These are phyloP conservation scores for Pectinophora gossypiella DNA, from an alignment of 1,140 invertebrate genomes.

Conservation along the genomic window DNA sequence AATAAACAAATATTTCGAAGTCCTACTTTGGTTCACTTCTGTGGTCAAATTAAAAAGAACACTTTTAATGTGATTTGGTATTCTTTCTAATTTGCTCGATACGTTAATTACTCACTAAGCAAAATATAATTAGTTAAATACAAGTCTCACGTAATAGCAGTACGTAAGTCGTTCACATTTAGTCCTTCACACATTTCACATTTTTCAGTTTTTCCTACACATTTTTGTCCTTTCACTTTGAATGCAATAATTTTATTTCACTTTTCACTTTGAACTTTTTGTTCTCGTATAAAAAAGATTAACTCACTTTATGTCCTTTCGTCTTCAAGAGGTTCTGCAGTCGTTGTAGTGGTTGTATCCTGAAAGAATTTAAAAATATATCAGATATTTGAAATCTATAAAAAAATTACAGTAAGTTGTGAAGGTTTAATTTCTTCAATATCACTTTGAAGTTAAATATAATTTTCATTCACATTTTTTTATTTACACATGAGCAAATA, in stretches of 20 bases:
- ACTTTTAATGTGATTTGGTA: constrained; percentile 13
- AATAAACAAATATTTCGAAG: neutral
- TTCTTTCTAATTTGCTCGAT: constrained; percentile 42
- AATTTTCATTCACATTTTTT: too few species aligned
- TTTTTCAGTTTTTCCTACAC: too few species aligned
- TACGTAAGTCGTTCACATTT: neutral
- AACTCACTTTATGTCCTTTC: neutral
- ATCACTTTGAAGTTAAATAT: too few species aligned
- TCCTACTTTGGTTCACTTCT: constrained; percentile 31
- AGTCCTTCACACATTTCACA: neutral
- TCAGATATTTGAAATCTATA: too few species aligned
- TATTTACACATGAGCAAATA: too few species aligned
- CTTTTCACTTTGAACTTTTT: too few species aligned
- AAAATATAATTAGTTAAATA: neutral
- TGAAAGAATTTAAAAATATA: too few species aligned
- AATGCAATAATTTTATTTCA: too few species aligned
- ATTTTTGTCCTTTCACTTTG: too few species aligned
- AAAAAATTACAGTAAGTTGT: too few species aligned
- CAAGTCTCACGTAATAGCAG: neutral
- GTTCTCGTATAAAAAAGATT: too few species aligned
- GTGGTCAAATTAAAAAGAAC: constrained; percentile 48
- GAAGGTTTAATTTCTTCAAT: too few species aligned
- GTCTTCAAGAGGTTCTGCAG: constrained; percentile 15
- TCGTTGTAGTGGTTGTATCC: constrained; percentile 18
- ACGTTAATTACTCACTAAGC: neutral